Base-by-base conservation (phyloP, 2,797 vertebrate genomes). In the Cirrhinus molitorella region DNA sequence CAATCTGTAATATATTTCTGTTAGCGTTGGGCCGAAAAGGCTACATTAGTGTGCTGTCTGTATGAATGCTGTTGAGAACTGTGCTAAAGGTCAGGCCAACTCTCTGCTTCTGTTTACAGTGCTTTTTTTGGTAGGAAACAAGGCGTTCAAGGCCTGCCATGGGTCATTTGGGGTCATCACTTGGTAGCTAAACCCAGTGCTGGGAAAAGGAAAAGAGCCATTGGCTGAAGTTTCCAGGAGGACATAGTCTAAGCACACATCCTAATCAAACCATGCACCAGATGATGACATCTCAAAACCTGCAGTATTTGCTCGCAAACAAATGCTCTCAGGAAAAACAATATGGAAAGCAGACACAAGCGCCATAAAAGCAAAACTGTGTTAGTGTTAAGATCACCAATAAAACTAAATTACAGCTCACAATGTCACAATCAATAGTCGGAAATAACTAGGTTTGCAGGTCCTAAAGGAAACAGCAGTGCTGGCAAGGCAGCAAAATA, bases 41-140 rank as follows among this genome's bases (percentile, higher is more conserved):
- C 43, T 14, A 57, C 70, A 85, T 67, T 76, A 68, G 21, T 45
- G 65, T 89, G 40, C 25, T 23, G 66, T 25, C 37, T 81, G 5
- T 59, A 49, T 14, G 43, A 80, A 66, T 23, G 55, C 78, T 79
- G 73, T 68, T 65, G 34, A 72, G 71, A 86, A 80, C 7, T 86
- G 80, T 79, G 81, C 66, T 79, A 89, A 87, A 55, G 86, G 76
- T 80, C 82, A 63, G 51, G 25, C 19, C 31, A 72, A 73, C 84
- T 89, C 90, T 66, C 37, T 86, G 43, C 12, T 72, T 59, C 81
- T 88, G 86, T 93, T 92, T 88, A 88, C 88, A 83, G 87, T 88
- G 87, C 86, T 91, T 91, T 91, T 91, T 90, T 85, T 85, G 88
- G 89, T 92, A 93, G 88, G 61, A 88, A 87, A 92, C 68, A 87